Evolutionary conservation across 2,888 invertebrate species (phyloP).

Genomic region (Apeira syringaria): DNA sequence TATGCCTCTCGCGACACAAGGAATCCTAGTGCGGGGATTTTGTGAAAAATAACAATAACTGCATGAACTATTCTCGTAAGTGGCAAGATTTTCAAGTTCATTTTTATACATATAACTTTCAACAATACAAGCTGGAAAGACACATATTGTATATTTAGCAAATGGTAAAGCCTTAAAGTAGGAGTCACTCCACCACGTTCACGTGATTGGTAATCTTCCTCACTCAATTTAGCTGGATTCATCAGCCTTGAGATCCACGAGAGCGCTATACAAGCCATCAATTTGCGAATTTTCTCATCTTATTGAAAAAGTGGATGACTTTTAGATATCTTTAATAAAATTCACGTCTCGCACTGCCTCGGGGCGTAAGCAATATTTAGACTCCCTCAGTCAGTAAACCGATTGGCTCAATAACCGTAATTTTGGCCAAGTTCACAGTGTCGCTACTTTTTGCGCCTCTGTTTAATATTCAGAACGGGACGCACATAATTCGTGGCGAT

Average conservation of each 20-base stretch:
- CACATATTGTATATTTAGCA: no score
- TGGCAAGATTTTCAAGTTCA: no score
- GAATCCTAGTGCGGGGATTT: no score
- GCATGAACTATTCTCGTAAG: no score
- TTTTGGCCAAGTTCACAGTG: slow-evolving; percentile 60
- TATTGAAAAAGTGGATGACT: slow-evolving; percentile 51
- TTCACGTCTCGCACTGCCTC: slow-evolving; percentile 35
- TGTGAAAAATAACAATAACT: no score
- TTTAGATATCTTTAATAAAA: slow-evolving; percentile 50
- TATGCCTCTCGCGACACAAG: no score
- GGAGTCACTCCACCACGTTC: no score
- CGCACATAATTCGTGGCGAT: slow-evolving; percentile 70
- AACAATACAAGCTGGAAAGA: no score
- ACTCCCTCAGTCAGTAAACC: slow-evolving; percentile 45
- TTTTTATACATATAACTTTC: no score
- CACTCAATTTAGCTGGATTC: slow-evolving; percentile 26
- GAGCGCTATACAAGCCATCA: slow-evolving; percentile 37
- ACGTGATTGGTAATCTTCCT: slow-evolving; percentile 23
- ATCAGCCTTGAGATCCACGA: slow-evolving; percentile 23
- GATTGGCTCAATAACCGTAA: slow-evolving; percentile 66
- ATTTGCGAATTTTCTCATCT: slow-evolving; percentile 40
- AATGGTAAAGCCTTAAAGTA: no score
- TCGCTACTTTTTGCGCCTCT: slow-evolving; percentile 55
- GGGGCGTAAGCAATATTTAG: slow-evolving; percentile 41
- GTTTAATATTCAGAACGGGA: slow-evolving; percentile 69